Evolutionary conservation across 1,140 invertebrate species (phyloP), one percentile per base, ranked within the genome.

Genomic region (Pseudomyrmex flavicornis): DNA sequence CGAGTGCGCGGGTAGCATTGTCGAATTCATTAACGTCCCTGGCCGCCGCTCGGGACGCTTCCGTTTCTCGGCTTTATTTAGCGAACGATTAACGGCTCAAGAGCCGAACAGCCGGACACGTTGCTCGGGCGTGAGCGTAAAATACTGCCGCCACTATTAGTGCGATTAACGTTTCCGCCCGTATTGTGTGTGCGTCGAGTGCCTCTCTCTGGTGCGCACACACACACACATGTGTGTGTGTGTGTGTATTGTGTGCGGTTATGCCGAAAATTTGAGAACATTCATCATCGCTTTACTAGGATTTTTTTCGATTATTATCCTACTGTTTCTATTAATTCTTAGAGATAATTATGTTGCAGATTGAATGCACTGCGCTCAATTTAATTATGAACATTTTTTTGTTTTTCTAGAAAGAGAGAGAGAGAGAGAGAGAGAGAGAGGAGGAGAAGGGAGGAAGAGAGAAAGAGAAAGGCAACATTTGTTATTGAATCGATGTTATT

Each of bases 1-100:
- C 65, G 59, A 86, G 69, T 35, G 35, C 52, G 13, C 52, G 54
- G 58, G 65, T 35, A 61, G 68, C 56, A 88, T 83, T 88, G 83
- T 85, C 73, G 66, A 79, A 88, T 88, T 88, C 86, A 85, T 88
- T 88, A 88, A 69, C 86, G 63, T 50, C 54, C 56, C 35, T 35
- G 13, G 17, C 46, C 74, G 26, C 48, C 17, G 54, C 63, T 17
- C 46, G 46, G 63, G 63, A 35, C 35, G 35, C 66, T 52, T 70
- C 58, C 50, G 72, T 66, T 84, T 22, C 74, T 62, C 54, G 72
- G 75, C 59, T 85, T 65, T 87, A 82, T 89, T 89, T 87, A 86
- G 58, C 82, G 17, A 87, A 77, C 85, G 74, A 89, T 89, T 89
- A 89, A 82, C 88, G 73, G 50, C 48, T 52, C 26, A 76, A 68